Conservation (phyloP, 2,797 vertebrate genomes). For the Syngnathus acus region DNA sequence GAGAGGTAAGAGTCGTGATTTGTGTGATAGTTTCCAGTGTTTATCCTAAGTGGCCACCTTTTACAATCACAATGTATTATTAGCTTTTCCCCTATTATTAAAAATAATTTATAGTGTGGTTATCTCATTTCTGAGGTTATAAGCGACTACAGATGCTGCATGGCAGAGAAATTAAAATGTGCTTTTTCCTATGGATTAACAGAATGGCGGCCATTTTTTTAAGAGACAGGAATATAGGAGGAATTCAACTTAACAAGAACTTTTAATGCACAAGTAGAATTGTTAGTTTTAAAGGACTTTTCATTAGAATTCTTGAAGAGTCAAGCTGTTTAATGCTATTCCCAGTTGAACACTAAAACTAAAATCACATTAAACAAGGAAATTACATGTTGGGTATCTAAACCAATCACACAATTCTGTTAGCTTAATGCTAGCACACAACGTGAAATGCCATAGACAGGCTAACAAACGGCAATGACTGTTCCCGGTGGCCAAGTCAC, state of each 20-base stretch:
- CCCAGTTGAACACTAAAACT: neutral
- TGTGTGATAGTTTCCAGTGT: neutral
- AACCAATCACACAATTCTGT: neutral
- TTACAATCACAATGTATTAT: neutral
- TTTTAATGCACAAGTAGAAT: too few relatives aligned
- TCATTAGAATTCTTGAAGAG: neutral
- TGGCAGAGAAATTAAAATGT: neutral
- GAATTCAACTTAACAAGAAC: neutral
- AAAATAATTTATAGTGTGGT: neutral
- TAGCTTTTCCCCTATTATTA: neutral
- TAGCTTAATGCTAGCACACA: neutral
- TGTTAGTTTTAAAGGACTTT: too few relatives aligned
- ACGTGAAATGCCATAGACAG: neutral
- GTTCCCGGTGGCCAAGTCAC: too few relatives aligned
- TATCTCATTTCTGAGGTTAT: neutral
- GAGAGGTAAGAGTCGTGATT: slow-evolving; percentile 76
- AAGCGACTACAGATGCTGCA: neutral
- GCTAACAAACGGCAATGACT: too few relatives aligned
- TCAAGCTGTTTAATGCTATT: neutral
- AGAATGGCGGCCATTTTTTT: neutral
- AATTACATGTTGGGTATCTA: neutral
- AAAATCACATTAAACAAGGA: neutral
- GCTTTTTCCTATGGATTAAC: neutral
- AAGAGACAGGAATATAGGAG: neutral
- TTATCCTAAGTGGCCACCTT: neutral